phyloP scores from a whole-genome alignment of 2,888 invertebrate species.

The Drosophila yooni region DNA sequence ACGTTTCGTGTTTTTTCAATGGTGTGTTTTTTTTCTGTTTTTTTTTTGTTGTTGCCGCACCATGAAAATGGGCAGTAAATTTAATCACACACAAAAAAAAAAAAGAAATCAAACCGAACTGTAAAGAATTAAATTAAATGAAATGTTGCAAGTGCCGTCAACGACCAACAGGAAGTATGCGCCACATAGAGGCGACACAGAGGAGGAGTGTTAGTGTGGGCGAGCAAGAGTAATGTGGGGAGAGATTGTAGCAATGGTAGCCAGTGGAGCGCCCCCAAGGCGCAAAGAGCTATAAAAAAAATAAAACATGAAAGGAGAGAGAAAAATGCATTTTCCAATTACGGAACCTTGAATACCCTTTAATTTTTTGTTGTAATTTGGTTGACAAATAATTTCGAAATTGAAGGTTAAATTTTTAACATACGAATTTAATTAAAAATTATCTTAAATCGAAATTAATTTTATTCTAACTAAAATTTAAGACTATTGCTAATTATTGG shows the following conservation, averaged over 20 bases:
- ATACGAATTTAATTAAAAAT: not conserved
- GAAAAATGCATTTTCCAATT: not conserved
- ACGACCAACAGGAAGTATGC: slow-evolving; percentile 56
- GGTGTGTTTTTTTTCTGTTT: not conserved
- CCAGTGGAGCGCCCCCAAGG: slow-evolving; percentile 39
- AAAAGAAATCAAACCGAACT: slow-evolving; percentile 47
- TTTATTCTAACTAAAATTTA: not conserved
- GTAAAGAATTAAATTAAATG: slow-evolving; percentile 61
- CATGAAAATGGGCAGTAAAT: slow-evolving; percentile 48
- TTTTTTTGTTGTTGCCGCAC: slow-evolving; percentile 14
- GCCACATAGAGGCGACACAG: slow-evolving; percentile 22
- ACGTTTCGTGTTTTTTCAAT: slow-evolving; percentile 11
- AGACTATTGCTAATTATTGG: not conserved
- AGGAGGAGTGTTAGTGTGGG: not conserved
- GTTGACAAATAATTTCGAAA: accelerated
- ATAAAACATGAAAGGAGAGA: slow-evolving; percentile 47
- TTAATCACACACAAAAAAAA: slow-evolving; percentile 28
- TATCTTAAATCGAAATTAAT: not conserved
- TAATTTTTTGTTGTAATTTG: not conserved
- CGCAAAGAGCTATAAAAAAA: slow-evolving; percentile 48
- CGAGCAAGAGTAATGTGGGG: too few relatives aligned
- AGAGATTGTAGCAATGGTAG: not conserved
- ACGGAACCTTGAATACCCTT: slow-evolving; percentile 28
- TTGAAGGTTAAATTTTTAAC: not conserved
- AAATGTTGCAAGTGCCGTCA: slow-evolving; percentile 62